A percentile compares a stretch with the other conserved stretches of the same genome.
These are phyloP conservation scores for Argyrosomus japonicus DNA, from an alignment of 2,113 vertebrate genomes.

Conservation along the genomic window DNA sequence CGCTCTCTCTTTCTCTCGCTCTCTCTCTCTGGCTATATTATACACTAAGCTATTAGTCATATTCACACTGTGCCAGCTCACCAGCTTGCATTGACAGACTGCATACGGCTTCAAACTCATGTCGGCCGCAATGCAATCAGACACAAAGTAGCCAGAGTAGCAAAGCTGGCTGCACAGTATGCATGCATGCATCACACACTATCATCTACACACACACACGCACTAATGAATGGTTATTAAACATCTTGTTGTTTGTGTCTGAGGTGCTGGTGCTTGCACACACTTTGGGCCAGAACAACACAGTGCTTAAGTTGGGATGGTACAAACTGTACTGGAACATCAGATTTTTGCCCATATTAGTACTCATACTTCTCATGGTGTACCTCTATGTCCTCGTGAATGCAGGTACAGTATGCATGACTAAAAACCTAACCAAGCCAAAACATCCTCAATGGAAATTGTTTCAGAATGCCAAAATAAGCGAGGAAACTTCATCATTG, in stretches of 20 bases:
- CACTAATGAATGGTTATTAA: background rate
- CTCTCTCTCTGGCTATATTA: constrained; percentile 54
- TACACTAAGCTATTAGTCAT: constrained; percentile 68
- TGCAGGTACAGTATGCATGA: background rate
- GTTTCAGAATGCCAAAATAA: background rate
- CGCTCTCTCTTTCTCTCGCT: background rate
- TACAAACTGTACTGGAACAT: background rate
- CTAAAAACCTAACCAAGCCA: background rate
- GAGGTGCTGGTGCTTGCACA: background rate
- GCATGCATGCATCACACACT: constrained; percentile 13
- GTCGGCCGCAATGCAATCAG: constrained; percentile 49
- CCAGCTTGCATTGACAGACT: constrained; percentile 70
- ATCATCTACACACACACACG: constrained; percentile 8
- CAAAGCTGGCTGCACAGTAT: constrained; percentile 43
- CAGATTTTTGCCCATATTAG: background rate
- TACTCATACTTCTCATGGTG: background rate
- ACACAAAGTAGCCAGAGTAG: constrained; percentile 57
- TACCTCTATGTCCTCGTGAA: background rate
- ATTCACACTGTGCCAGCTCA: constrained; percentile 65
- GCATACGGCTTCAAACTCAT: constrained; percentile 57
- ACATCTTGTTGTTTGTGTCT: background rate
- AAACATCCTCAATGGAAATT: background rate
- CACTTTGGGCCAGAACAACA: background rate
- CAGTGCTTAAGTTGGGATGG: background rate
- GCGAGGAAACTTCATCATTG: background rate